Evolutionary conservation across 2,797 vertebrate genomes (phyloP).

Genomic region (Gobionotothen gibberifrons): DNA sequence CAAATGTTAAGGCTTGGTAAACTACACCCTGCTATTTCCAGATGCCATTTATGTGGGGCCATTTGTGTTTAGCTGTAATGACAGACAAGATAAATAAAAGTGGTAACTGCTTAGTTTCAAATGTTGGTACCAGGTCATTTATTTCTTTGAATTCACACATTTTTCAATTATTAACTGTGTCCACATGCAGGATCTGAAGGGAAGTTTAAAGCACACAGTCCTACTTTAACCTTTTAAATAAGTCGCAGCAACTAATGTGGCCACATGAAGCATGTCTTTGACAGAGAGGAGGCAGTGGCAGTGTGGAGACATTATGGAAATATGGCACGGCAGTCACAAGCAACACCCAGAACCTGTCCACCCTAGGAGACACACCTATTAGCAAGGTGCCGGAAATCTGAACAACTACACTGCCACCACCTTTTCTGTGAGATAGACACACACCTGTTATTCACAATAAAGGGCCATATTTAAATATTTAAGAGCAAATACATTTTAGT

Average conservation of each 20-base stretch:
- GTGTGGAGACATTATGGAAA: not conserved
- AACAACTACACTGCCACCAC: not conserved
- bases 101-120: not conserved
- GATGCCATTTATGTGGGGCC: not conserved
- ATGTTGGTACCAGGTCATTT: not conserved
- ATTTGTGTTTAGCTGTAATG: not conserved
- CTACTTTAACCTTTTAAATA: constrained; percentile 1
- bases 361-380: not conserved
- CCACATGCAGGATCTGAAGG: not conserved
- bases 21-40: not conserved
- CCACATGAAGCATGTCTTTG: constrained; percentile 4
- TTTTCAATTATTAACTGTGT: not conserved
- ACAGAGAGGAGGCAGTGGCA: not conserved
- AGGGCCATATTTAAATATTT: no score
- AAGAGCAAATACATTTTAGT: no score
- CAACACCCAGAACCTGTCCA: constrained; percentile 12
- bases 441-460: no score
- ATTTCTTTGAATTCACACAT: constrained; percentile 5
- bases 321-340: not conserved
- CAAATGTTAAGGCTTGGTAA: constrained; percentile 1
- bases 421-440: not conserved
- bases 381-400: not conserved
- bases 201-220: not conserved
- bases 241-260: constrained; percentile 1
- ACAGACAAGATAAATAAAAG: not conserved